Percentiles rank a stretch among this genome's conserved stretches.
phyloP scores from a whole-genome alignment of 2,888 invertebrate species.

The Drosophila fulvimacula region DNA sequence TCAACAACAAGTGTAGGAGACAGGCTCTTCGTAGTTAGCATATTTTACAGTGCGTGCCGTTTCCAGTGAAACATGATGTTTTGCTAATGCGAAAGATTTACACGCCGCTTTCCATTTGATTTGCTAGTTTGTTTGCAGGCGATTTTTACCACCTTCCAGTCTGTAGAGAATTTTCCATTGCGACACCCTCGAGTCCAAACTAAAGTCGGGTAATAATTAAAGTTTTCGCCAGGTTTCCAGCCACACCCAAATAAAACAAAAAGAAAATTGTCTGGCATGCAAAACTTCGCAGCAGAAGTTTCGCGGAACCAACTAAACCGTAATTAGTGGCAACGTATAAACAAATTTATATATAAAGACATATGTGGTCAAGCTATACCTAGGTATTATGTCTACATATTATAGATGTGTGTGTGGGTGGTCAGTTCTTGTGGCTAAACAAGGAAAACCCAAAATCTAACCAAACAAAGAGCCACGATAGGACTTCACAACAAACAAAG shows the following conservation, averaged over 20 bases:
- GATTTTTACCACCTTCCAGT: neutral
- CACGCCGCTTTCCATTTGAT: constrained; percentile 60
- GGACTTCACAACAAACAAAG: constrained; percentile 5
- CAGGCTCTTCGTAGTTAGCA: constrained; percentile 39
- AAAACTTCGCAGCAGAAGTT: constrained; percentile 21
- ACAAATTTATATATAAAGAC: neutral
- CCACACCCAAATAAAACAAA: constrained; percentile 18
- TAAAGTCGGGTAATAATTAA: constrained; percentile 13
- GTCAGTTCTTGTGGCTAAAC: constrained; percentile 8
- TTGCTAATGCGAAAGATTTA: constrained; percentile 83
- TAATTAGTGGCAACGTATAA: constrained; percentile 20
- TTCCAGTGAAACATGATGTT: constrained; percentile 82
- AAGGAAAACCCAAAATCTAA: neutral
- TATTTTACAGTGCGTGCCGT: constrained; percentile 80
- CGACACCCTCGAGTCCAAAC: neutral
- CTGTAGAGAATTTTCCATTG: constrained; percentile 9
- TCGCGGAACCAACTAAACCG: constrained; percentile 24
- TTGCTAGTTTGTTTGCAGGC: constrained; percentile 45
- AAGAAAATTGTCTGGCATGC: constrained; percentile 25
- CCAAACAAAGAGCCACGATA: constrained; percentile 3
- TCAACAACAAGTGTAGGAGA: constrained; percentile 30
- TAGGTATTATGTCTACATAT: neutral
- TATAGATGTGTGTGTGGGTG: neutral
- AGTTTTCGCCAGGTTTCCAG: constrained; percentile 10
- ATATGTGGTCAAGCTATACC: constrained; percentile 4